Evolutionary conservation across 2,888 invertebrate species (phyloP).

Genomic region (Campopleginae sp.): DNA sequence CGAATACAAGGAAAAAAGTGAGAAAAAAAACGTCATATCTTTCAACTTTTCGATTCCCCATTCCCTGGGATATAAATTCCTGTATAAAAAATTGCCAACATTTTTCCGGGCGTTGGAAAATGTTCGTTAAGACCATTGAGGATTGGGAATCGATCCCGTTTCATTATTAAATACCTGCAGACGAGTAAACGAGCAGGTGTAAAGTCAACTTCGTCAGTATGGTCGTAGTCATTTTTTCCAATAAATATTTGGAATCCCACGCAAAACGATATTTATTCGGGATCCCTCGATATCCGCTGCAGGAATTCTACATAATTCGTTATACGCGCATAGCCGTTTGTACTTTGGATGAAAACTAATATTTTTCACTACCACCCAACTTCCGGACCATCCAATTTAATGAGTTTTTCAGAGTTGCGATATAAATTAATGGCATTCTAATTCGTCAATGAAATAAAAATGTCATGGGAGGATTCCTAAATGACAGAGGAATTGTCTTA

Average conservation of each 20-base stretch:
- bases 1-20: background rate
- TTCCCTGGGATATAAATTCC: too few species aligned
- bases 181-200: too few species aligned
- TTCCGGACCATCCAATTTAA: background rate
- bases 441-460: background rate
- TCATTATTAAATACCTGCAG: too few species aligned
- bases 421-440: background rate
- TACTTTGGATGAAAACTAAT: background rate
- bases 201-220: background rate
- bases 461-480: background rate
- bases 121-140: too few species aligned
- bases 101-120: too few species aligned
- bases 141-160: too few species aligned
- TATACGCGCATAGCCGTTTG: background rate
- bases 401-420: background rate
- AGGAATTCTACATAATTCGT: background rate
- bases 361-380: background rate
- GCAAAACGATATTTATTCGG: background rate
- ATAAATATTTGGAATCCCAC: background rate
- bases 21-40: background rate
- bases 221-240: background rate
- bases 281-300: background rate
- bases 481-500: background rate
- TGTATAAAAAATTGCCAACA: too few species aligned
- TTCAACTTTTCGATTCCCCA: too few species aligned